Percentiles rank a stretch among this genome's conserved stretches.
Conservation (phyloP, 2,113 vertebrate species). For the Melanotaenia duboulayi region DNA sequence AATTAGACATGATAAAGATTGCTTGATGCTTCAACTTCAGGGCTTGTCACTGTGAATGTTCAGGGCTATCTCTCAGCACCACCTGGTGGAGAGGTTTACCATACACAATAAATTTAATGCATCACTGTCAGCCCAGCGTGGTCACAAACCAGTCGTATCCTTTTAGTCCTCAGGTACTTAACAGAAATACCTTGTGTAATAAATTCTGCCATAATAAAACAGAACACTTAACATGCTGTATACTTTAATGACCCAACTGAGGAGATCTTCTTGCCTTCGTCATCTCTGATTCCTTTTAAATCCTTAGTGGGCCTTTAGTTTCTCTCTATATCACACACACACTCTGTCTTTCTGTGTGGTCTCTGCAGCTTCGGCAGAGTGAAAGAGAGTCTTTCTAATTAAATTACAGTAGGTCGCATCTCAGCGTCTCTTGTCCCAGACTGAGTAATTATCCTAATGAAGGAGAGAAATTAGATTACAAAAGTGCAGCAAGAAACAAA, state of each 20-base stretch:
- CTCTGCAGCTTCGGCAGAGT: conserved; percentile 33
- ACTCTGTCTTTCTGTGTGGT: neutral
- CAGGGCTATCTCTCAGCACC: conserved; percentile 38
- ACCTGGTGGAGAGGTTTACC: conserved; percentile 54
- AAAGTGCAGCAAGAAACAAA: conserved; percentile 58
- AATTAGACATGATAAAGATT: conserved; percentile 16
- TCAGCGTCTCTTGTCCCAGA: conserved; percentile 47
- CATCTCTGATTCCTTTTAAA: neutral
- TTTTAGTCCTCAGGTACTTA: conserved; percentile 1
- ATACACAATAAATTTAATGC: neutral
- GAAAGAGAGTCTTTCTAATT: conserved; percentile 51
- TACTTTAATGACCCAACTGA: conserved; percentile 30
- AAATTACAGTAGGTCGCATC: conserved; percentile 60
- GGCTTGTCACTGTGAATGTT: neutral
- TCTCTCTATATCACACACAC: neutral
- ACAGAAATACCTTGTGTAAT: conserved; percentile 43
- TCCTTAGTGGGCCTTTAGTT: neutral
- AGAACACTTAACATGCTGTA: conserved; percentile 31
- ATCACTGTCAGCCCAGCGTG: neutral
- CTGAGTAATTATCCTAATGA: conserved; percentile 73
- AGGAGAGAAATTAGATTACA: conserved; percentile 68
- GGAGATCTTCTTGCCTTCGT: conserved; percentile 3
- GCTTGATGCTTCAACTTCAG: neutral
- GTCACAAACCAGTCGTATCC: neutral
- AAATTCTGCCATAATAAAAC: conserved; percentile 33